phyloP scores from a whole-genome alignment of 2,797 vertebrate genomes.

The Echiichthys vipera region DNA sequence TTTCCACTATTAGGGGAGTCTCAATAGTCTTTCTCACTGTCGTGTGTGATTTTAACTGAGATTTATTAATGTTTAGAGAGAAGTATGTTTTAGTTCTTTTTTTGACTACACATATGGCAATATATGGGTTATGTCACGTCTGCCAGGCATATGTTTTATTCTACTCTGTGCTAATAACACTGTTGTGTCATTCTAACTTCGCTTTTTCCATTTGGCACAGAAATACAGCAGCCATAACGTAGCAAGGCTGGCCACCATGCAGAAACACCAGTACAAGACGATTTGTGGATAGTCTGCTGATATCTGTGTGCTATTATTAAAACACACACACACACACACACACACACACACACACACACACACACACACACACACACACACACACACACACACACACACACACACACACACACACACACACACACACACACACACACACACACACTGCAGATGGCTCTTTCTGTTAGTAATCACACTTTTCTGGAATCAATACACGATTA shows the following conservation, averaged over 20 bases:
- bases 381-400: not conserved
- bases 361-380: slow-evolving; percentile 11
- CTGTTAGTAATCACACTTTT: no score
- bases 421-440: no score
- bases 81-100: not conserved
- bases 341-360: slow-evolving; percentile 5
- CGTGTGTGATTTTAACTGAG: no score
- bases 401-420: no score
- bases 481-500: slow-evolving; percentile 29
- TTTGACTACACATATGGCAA: not conserved
- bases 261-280: not conserved
- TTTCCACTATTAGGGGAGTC: not conserved
- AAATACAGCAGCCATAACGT: not conserved
- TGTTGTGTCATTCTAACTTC: not conserved
- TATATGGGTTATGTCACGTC: not conserved
- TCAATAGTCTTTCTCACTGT: not conserved
- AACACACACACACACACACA: not conserved
- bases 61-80: not conserved
- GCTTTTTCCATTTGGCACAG: not conserved
- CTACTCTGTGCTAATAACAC: not conserved
- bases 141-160: not conserved
- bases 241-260: not conserved
- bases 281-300: slow-evolving; percentile 20
- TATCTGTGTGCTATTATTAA: slow-evolving; percentile 9
- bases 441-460: no score